These are phyloP conservation scores for Eueremaeus valkanovi DNA, from an alignment of 2,888 invertebrate genomes.

Conservation along the genomic window DNA sequence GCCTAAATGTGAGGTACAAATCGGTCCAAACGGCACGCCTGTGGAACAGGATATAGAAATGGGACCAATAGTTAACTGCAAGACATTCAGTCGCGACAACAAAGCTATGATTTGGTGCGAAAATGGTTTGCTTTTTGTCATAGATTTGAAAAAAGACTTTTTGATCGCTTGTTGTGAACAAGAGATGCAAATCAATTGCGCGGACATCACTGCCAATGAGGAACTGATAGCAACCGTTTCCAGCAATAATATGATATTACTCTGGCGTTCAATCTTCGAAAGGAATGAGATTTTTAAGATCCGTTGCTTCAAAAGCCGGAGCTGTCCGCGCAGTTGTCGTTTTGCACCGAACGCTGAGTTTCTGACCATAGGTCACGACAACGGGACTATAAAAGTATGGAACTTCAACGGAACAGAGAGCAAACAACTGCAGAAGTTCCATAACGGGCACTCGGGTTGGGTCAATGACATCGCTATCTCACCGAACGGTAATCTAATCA, in stretches of 20 bases:
- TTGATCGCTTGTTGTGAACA: background rate
- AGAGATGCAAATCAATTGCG: background rate
- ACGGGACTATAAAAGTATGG: slow-evolving; percentile 63
- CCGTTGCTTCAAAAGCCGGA: background rate
- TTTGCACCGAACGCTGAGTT: slow-evolving; percentile 56
- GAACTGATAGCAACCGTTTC: slow-evolving; percentile 44
- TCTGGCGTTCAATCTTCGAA: background rate
- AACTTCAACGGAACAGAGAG: slow-evolving; percentile 3
- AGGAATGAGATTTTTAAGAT: background rate
- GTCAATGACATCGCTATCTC: slow-evolving; percentile 43
- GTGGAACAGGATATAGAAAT: background rate
- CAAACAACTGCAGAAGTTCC: background rate
- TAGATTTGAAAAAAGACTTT: background rate
- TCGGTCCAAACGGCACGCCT: no score
- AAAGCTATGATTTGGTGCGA: slow-evolving; percentile 2
- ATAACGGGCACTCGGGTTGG: slow-evolving; percentile 34
- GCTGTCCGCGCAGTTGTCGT: slow-evolving; percentile 43
- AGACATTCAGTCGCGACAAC: background rate
- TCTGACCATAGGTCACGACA: slow-evolving; percentile 62
- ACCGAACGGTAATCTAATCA: slow-evolving; percentile 36
- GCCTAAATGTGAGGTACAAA: no score
- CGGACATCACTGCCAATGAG: slow-evolving; percentile 41
- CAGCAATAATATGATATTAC: slow-evolving; percentile 39
- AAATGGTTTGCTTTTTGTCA: background rate
- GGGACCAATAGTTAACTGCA: background rate